Evolutionary conservation across 2,113 vertebrate species (phyloP), one percentile per base, ranked within the genome.

Genomic region (Hepsetus odoe): DNA sequence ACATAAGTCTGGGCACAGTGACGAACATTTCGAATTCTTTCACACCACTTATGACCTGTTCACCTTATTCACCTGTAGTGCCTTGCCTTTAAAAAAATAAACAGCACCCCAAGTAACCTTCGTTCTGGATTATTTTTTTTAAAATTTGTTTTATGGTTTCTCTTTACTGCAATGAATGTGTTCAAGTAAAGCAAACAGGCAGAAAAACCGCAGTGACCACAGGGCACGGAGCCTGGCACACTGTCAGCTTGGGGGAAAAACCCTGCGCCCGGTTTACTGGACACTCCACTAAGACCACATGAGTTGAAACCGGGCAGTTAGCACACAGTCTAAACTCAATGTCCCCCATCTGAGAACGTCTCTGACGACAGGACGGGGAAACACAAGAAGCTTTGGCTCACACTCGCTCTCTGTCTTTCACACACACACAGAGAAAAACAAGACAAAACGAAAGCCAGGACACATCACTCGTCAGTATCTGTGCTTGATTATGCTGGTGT

Each of bases 141-240:
- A 26, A 38, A 59, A 69, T 5, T 59, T 26, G 49, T 64, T 79
- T 79, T 58, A 16, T 68, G 75, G 58, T 32, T 0, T 65, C 42
- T 28, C 7, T 22, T 55, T 26, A 55, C 49, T 65, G 61, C 76
- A 82, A 85, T 78, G 40, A 82, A 59, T 51, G 51, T 58, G 69
- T 80, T 85, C 80, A 82, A 74, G 81, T 77, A 80, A 82, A 82
- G 77, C 67, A 85, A 77, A 80, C 64, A 69, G 44, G 62, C 55
- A 24, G 38, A 24, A 46, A 74, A 68, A 59, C 83, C 76, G 58
- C 56, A 62, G 42, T 73, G 68, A 68, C 83, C 74, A 67, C 80
- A 74, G 73, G 69, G 83, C 66, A 80, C 73, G 66, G 71, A 24
- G 55, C 58, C 73, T 80, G 77, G 83, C 80, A 74, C 56, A 71